A percentile compares a stretch with the other conserved stretches of the same genome.
phyloP scores from a whole-genome alignment of 2,797 vertebrate genomes.

The Crocidura indochinensis region DNA sequence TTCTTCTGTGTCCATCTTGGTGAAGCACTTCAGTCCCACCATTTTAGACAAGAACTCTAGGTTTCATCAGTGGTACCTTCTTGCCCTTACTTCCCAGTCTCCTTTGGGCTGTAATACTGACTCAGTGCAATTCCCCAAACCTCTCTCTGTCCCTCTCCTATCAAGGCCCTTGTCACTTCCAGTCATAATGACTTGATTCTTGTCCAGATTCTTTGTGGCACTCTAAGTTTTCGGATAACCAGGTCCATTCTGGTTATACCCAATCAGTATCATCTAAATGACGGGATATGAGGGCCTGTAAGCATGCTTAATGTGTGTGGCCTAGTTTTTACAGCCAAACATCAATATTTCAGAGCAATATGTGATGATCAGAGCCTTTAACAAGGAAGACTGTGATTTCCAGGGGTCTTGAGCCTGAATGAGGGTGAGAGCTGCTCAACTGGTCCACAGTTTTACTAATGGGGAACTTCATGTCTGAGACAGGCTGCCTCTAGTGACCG shows the following conservation, averaged over 20 bases:
- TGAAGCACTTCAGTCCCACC: neutral
- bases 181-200: neutral
- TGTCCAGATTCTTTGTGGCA: neutral
- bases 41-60: neutral
- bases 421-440: neutral
- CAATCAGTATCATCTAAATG: neutral
- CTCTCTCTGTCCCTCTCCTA: neutral
- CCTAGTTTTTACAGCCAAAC: conserved; percentile 9
- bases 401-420: neutral
- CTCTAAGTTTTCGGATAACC: neutral
- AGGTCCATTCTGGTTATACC: neutral
- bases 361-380: neutral
- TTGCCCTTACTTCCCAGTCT: neutral
- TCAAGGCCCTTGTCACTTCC: neutral
- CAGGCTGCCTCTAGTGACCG: conserved; percentile 15
- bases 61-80: neutral
- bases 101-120: neutral
- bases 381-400: neutral
- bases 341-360: neutral
- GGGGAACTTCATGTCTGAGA: neutral
- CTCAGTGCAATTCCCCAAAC: neutral
- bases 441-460: neutral
- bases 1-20: neutral
- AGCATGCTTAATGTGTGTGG: neutral
- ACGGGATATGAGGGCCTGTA: neutral